Base-by-base conservation (phyloP, 2,113 vertebrate species). In the Cyprinodon brontotheroides region DNA sequence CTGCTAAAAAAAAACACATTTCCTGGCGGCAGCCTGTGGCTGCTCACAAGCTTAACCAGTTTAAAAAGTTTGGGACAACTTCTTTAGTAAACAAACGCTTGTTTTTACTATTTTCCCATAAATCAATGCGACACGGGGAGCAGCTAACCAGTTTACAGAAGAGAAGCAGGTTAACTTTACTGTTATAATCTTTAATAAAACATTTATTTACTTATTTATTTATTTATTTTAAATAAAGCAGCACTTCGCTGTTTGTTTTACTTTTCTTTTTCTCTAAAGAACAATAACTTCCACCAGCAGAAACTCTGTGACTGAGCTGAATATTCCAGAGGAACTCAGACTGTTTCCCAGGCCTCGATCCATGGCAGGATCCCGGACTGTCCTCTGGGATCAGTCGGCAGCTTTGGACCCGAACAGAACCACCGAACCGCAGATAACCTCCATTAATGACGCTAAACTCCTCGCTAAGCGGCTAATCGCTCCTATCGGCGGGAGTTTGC, bases 271-370 rank as follows among this genome's bases (percentile, higher is more conserved):
- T 20, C 66, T 15, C 3, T 5, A 36, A 37, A 11, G n/a, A 39
- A 60, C 73, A 45, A 1, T 17, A 4, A n/a, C 38, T 48, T 8
- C 10, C 12, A 40, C 63, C 12, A 36, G 65, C 37, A 11, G 20
- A 59, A 67, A 39, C 0, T 6, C 36, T 40, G 61, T 14, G 39
- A 36, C 71, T 22, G 1, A 75, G 80, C 11, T 63, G 60, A 41
- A 70, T 17, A 72, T 43, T 86, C 65, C 61, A 61, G 75, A 62
- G 78, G 22, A 88, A 86, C 53, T 84, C 64, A 81, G 68, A 89
- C 82, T 90, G 87, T 93, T 91, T 89, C 88, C 91, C 92, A 92
- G 92, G 91, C 92, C 93, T 91, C 90, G 68, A 92, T 93, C 92
- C 92, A 85, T 85, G 89, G 84, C 89, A 82, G 67, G 86, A 82